Evolutionary conservation across 2,888 invertebrate genomes (phyloP).

Genomic region (Caenorhabditis macrosperma): DNA sequence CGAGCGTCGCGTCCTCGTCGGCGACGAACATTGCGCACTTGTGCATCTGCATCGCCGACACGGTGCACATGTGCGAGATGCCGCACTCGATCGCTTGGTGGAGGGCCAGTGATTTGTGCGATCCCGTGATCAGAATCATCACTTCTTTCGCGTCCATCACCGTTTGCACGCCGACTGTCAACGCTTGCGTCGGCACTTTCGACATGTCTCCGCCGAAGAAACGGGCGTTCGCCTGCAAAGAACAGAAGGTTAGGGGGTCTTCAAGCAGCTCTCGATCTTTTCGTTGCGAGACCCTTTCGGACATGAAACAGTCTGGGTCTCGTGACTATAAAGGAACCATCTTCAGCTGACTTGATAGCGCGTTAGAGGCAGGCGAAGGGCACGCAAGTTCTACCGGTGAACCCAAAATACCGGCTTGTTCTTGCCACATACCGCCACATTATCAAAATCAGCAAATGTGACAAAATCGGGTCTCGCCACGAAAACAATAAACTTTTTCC

Average conservation of each 20-base stretch:
- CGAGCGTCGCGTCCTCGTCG: slow-evolving; percentile 97
- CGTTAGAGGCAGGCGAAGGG: no score
- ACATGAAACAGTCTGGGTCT: no score
- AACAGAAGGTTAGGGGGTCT: neutral
- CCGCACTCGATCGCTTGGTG: slow-evolving; percentile 97
- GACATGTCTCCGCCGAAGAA: slow-evolving; percentile 95
- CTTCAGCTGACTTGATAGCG: no score
- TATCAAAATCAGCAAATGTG: no score
- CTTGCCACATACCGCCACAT: no score
- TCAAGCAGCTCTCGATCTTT: no score
- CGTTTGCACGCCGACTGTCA: slow-evolving; percentile 98
- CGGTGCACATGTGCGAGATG: slow-evolving; percentile 99
- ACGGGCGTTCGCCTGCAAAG: slow-evolving; percentile 81
- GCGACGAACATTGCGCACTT: slow-evolving; percentile 93
- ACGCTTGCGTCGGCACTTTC: slow-evolving; percentile 91
- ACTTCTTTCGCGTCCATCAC: slow-evolving; percentile 95
- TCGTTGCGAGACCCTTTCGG: no score
- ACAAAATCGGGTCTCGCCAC: no score
- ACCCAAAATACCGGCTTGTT: no score
- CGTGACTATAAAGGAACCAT: no score
- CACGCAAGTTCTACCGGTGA: no score
- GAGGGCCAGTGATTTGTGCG: slow-evolving; percentile 95
- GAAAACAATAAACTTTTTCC: no score
- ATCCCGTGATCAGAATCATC: slow-evolving; percentile 97
- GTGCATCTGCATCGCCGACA: slow-evolving; percentile 95